Conservation (phyloP, 2,113 vertebrate species). For the Pavo muticus region DNA sequence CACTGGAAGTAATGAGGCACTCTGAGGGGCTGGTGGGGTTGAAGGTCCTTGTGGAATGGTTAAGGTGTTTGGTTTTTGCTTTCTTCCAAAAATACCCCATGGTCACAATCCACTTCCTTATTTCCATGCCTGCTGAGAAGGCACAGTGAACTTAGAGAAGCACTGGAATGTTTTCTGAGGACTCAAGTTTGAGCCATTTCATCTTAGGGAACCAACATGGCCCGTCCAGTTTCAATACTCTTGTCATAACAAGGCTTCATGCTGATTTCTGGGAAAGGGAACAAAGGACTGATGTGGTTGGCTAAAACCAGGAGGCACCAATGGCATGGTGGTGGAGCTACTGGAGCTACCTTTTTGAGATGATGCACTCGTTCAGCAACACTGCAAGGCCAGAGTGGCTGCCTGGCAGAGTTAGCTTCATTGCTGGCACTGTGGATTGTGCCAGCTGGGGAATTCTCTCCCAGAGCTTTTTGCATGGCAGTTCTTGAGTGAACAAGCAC, state of each 20-base stretch:
- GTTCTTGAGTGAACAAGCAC: not conserved
- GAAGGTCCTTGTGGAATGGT: constrained; percentile 31
- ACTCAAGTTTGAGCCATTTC: not conserved
- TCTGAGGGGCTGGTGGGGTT: not conserved
- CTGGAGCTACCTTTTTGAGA: not conserved
- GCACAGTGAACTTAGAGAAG: not conserved
- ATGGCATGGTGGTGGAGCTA: not conserved
- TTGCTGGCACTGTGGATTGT: not conserved
- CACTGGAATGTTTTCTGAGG: not conserved
- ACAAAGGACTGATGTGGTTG: not conserved
- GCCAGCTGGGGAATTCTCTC: not conserved
- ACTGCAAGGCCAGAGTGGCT: not conserved
- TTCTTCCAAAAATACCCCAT: not conserved
- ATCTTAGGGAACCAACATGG: not conserved
- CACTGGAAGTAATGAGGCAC: constrained; percentile 30
- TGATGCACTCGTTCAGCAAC: not conserved
- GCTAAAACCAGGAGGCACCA: not conserved
- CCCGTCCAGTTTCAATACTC: not conserved
- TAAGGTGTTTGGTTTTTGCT: not conserved
- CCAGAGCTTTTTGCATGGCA: not conserved
- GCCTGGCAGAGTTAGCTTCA: not conserved
- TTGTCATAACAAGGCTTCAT: not conserved
- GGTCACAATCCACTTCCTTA: not conserved
- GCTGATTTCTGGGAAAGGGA: constrained; percentile 21
- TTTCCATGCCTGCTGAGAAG: not conserved